Evolutionary conservation across 2,888 invertebrate genomes (phyloP), one percentile per base, ranked within the genome.

Genomic region (Dione vanillae): DNA sequence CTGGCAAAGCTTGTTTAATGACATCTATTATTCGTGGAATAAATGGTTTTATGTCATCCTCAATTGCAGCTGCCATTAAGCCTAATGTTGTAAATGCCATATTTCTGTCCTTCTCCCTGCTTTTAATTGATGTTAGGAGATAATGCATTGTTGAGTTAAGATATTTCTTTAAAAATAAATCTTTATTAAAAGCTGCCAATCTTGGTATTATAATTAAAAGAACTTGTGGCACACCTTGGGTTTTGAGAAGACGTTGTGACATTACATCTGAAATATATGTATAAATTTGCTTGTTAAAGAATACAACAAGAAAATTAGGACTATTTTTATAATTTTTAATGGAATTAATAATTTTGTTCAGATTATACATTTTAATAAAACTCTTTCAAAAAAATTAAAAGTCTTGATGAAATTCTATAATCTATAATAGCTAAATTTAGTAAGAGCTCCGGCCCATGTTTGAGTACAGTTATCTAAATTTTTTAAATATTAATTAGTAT

Each of bases 51-150:
- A 98, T 97, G 67, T 97, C 96, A 68, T 95, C 94, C 78, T 96
- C 96, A 0, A 98, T 96, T 20, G 98, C 98, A 1, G 98, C 96
- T 0, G 98, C 97, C 81, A 99, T 95, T 14, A 98, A 94, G 1
- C 99, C 99, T 58, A 99, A 94, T 2, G 99, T 97, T 20, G 97
- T 96, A 82, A 98, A 99, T 0, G 98, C 98, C 81, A 96, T 95
- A 61, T 97, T 96, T 71, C 96, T 95, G 83, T 98, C 98, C 79
- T 96, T 97, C 76, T 98, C 98, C 76, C 97, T 95, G 19, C 97
- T 96, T 54, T 96, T 95, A 64, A 99, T 88, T 43, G 96, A 96
- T 20, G 94, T 91, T 61, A 98, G 90, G 69, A 99, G 92, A 86
- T 98, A 97, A 75, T 94, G 94, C 90, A 99, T 96, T 0, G 97